phyloP scores from a whole-genome alignment of 2,797 vertebrate species.

The Takifugu rubripes region DNA sequence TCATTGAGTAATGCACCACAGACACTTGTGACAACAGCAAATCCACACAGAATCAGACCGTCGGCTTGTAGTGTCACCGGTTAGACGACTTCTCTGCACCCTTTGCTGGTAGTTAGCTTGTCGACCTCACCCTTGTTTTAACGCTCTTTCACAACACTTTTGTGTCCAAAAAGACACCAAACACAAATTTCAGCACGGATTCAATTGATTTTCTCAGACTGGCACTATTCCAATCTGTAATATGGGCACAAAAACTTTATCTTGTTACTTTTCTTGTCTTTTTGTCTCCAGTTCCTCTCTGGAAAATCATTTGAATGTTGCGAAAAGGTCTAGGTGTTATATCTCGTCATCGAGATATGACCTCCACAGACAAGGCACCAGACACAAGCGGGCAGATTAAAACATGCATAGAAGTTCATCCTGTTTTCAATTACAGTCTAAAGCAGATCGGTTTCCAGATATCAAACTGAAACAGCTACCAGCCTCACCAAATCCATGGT shows the following conservation, averaged over 20 bases:
- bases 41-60: slow-evolving; percentile 4
- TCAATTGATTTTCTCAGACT: neutral
- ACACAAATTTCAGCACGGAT: neutral
- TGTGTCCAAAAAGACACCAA: neutral
- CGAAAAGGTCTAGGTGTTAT: too few species aligned
- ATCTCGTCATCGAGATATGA: too few species aligned
- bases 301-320: neutral
- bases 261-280: neutral
- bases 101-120: slow-evolving; percentile 38
- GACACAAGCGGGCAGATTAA: too few species aligned
- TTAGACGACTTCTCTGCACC: slow-evolving; percentile 70
- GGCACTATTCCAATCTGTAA: neutral
- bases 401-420: too few species aligned
- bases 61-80: slow-evolving; percentile 74
- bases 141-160: slow-evolving; percentile 22
- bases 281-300: neutral
- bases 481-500: too few species aligned
- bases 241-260: neutral
- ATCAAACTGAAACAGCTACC: too few species aligned
- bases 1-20: too few species aligned
- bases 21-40: neutral
- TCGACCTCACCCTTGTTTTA: slow-evolving; percentile 46
- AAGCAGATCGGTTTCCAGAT: too few species aligned
- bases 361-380: too few species aligned
- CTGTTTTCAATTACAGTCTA: too few species aligned